Conservation (phyloP, 1,140 invertebrate genomes). For the Pseudoatta argentina region DNA sequence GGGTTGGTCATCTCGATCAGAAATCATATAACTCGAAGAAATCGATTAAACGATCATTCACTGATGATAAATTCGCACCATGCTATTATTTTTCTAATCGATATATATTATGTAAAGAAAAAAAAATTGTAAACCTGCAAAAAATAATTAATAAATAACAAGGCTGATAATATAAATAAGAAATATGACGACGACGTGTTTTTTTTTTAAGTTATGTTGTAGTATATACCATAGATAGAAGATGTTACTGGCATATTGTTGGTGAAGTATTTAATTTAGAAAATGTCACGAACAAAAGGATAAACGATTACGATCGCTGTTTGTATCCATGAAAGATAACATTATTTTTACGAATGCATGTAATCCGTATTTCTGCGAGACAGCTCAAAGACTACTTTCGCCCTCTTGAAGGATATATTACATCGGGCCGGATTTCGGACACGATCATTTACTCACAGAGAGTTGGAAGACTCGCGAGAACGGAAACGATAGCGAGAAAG, state of each 20-base stretch:
- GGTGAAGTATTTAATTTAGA: slow-evolving; percentile 3
- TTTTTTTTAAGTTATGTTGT: not conserved
- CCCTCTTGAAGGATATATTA: slow-evolving; percentile 47
- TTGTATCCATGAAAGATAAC: not conserved
- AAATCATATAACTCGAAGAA: slow-evolving; percentile 78
- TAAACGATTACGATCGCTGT: not conserved
- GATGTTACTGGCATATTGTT: not conserved
- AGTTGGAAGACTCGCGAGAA: slow-evolving; percentile 12
- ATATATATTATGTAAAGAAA: not conserved
- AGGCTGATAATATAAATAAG: not conserved
- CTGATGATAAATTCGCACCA: slow-evolving; percentile 48
- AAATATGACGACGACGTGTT: not conserved
- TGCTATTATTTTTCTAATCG: slow-evolving; percentile 41
- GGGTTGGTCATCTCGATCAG: slow-evolving; percentile 74
- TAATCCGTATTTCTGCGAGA: slow-evolving; percentile 44
- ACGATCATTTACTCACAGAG: slow-evolving; percentile 42
- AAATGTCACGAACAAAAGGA: not conserved
- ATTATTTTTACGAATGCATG: slow-evolving; percentile 28
- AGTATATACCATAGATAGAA: not conserved
- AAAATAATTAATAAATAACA: not conserved
- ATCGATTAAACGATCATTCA: slow-evolving; percentile 80
- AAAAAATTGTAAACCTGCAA: not conserved
- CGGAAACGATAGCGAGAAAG: not conserved
- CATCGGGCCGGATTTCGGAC: slow-evolving; percentile 32
- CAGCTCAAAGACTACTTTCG: slow-evolving; percentile 32